Evolutionary conservation across 2,113 vertebrate species (phyloP), one percentile per base, ranked within the genome.

Genomic region (Pseudonaja textilis): DNA sequence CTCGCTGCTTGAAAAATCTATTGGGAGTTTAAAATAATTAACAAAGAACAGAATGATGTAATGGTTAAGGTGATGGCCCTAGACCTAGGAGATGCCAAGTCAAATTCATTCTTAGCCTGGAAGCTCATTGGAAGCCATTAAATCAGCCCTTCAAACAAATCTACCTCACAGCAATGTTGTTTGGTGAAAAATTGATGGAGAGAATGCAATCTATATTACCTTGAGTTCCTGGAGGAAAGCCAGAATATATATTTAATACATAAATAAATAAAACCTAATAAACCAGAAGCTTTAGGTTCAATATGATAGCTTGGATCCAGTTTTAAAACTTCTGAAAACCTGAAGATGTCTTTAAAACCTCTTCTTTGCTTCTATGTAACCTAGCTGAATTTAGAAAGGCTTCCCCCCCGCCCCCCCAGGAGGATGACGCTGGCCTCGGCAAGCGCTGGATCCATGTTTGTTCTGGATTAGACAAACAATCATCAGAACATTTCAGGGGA

Each of bases 401-500:
- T 4, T 10, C 74, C 47, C 1, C 14, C 25, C 39, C 45, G 0
- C 22, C 45, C 45, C 14, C 25, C 39, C 7, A 8, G 1, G 0
- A 86, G 34, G 2, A 64, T 16, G 9, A 87, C 1, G 9, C 56
- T 85, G 20, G 8, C 20, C 26, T 22, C 42, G 39, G 56, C n/a
- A 34, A 90, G 47, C 4, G 7, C 42, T 64, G 85, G 47, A 23
- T 39, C 39, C 57, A 16, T 23, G 47, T 86, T 88, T 56, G 26
- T 81, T 52, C 39, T 20, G 25, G 34, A 56, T 88, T 88, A 93
- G 87, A 91, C 47, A 88, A 93, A 88, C 54, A 93, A 90, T 81
- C 85, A 88, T 91, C 61, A 81, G 25, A 93, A 87, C 22, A 86
- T 81, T 89, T 93, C 59, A 23, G 39, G 4, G n/a, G 92, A 87